phyloP scores from a whole-genome alignment of 2,113 vertebrate species.

The Chionomys nivalis region DNA sequence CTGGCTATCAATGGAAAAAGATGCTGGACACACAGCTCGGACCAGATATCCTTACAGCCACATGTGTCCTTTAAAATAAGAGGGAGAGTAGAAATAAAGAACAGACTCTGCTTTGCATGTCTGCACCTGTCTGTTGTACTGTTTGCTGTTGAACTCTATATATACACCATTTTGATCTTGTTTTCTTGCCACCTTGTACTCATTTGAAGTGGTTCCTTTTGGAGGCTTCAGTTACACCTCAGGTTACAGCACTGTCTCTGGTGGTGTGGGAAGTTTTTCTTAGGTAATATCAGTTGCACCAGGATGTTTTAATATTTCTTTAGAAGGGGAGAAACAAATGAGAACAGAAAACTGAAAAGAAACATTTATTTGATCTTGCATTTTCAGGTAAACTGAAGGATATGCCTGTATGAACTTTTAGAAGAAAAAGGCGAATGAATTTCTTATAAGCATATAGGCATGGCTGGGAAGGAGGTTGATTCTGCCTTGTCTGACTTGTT shows the following conservation, averaged over 20 bases:
- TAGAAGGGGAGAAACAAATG: background rate
- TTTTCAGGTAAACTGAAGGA: background rate
- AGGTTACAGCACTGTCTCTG: background rate
- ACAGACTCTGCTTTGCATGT: background rate
- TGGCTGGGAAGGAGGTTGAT: background rate
- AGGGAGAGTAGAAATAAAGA: background rate
- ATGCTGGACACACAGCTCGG: background rate
- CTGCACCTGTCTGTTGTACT: too few species aligned
- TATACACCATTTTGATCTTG: background rate
- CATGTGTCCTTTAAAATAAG: background rate
- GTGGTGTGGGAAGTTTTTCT: background rate
- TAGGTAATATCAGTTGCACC: background rate
- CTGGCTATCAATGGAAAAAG: background rate
- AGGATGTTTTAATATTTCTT: background rate
- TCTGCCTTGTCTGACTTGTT: background rate
- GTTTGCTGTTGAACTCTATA: background rate
- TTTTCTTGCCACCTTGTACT: background rate
- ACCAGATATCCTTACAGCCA: background rate
- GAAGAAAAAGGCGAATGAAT: background rate
- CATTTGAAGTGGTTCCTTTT: background rate
- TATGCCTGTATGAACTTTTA: background rate
- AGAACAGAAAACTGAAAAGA: background rate
- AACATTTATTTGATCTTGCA: background rate
- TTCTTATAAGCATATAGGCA: background rate
- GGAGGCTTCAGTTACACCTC: background rate